Evolutionary conservation across 2,888 invertebrate species (phyloP).

Genomic region (Sesamia inferens): DNA sequence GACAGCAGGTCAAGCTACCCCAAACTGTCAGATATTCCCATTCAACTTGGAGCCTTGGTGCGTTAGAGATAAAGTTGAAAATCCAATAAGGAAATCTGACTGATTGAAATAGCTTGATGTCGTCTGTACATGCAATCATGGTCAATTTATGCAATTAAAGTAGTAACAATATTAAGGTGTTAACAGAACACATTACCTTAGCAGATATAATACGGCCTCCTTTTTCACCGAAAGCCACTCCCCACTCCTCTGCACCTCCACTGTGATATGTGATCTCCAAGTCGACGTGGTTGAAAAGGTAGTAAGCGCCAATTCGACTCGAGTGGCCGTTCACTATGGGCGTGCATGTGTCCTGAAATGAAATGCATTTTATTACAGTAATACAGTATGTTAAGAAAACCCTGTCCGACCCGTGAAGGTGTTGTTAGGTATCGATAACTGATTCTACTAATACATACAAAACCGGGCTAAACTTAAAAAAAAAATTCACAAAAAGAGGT

Average conservation of each 20-base stretch:
- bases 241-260: conserved; percentile 96
- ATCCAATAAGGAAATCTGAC: no score
- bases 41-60: no score
- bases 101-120: no score
- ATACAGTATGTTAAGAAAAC: no score
- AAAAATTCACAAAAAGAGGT: no score
- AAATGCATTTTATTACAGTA: conserved; percentile 26
- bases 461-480: no score
- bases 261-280: conserved; percentile 98
- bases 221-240: conserved; percentile 93
- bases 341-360: conserved; percentile 88
- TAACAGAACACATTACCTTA: conserved; percentile 90
- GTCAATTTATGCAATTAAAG: conserved; percentile 3
- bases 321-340: conserved; percentile 89
- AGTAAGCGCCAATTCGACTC: conserved; percentile 93
- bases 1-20: no score
- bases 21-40: no score
- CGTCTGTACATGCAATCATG: neutral
- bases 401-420: no score
- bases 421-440: no score
- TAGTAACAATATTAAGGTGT: neutral
- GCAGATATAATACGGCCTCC: conserved; percentile 96
- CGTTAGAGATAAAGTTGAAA: no score
- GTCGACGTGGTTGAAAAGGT: conserved; percentile 99
- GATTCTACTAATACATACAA: no score